A percentile compares a stretch with the other conserved stretches of the same genome.
phyloP scores from a whole-genome alignment of 2,888 invertebrate genomes.

The Campopleginae sp. region DNA sequence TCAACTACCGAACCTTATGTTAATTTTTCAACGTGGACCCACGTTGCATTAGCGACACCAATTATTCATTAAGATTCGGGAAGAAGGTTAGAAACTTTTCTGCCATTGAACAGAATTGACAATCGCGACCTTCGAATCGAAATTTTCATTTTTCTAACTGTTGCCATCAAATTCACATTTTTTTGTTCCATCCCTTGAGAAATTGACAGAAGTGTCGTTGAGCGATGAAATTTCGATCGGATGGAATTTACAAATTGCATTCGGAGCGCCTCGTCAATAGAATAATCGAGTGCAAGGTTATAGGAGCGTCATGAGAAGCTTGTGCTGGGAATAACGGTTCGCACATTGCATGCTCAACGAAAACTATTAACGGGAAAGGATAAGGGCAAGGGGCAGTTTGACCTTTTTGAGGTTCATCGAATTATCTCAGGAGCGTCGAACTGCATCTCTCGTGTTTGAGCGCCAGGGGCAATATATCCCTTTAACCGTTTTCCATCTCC shows the following conservation, averaged over 20 bases:
- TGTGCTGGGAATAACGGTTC: slow-evolving; percentile 16
- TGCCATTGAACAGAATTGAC: background rate
- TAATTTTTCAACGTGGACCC: background rate
- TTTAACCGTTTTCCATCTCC: slow-evolving; percentile 34
- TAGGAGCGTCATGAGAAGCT: background rate
- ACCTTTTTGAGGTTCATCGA: slow-evolving; percentile 66
- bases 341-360: slow-evolving; percentile 42
- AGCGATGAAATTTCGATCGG: background rate
- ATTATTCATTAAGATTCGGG: background rate
- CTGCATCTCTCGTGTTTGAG: slow-evolving; percentile 44
- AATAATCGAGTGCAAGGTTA: background rate
- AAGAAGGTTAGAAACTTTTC: background rate
- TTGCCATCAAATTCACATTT: background rate
- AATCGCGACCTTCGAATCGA: background rate
- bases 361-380: slow-evolving; percentile 53
- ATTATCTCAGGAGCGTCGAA: slow-evolving; percentile 65
- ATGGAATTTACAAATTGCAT: background rate
- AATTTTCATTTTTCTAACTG: background rate
- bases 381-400: slow-evolving; percentile 44
- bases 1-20: background rate
- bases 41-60: background rate
- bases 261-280: background rate
- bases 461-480: slow-evolving; percentile 17
- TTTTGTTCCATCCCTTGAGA: too few relatives aligned
- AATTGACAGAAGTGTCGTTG: background rate